Percentiles rank a stretch among this genome's conserved stretches.
Conservation (phyloP, 1,140 invertebrate species). For the Musca vetustissima region DNA sequence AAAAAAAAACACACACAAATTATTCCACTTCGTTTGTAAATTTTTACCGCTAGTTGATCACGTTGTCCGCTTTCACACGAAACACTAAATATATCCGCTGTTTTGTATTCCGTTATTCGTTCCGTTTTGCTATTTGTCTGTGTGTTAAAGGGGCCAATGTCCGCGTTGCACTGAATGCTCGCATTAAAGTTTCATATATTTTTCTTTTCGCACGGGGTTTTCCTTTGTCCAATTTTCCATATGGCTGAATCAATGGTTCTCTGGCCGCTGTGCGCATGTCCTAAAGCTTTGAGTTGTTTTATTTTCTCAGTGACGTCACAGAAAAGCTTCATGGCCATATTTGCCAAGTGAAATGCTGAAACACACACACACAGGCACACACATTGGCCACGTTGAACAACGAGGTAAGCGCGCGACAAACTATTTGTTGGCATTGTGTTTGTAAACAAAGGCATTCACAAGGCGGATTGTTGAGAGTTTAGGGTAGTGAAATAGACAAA, state of each 20-base stretch:
- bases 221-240: too few species aligned
- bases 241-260: background rate
- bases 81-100: background rate
- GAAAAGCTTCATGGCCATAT: slow-evolving; percentile 5
- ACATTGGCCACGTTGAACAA: too few species aligned
- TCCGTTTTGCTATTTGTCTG: background rate
- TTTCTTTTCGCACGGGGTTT: background rate
- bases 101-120: background rate
- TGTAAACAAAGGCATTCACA: too few species aligned
- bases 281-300: background rate
- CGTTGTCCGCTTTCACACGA: background rate
- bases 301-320: slow-evolving; percentile 12
- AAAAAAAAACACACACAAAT: too few species aligned
- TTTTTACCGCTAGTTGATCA: too few species aligned
- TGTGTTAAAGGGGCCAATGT: slow-evolving; percentile 21
- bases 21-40: background rate
- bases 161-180: slow-evolving; percentile 17
- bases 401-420: too few species aligned
- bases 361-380: too few species aligned
- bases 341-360: too few species aligned
- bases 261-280: background rate
- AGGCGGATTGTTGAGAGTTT: too few species aligned
- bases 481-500: too few species aligned
- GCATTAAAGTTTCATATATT: slow-evolving; percentile 6
- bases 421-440: too few species aligned